Conservation (phyloP, 2,797 vertebrate species). For the Falco concolor region DNA sequence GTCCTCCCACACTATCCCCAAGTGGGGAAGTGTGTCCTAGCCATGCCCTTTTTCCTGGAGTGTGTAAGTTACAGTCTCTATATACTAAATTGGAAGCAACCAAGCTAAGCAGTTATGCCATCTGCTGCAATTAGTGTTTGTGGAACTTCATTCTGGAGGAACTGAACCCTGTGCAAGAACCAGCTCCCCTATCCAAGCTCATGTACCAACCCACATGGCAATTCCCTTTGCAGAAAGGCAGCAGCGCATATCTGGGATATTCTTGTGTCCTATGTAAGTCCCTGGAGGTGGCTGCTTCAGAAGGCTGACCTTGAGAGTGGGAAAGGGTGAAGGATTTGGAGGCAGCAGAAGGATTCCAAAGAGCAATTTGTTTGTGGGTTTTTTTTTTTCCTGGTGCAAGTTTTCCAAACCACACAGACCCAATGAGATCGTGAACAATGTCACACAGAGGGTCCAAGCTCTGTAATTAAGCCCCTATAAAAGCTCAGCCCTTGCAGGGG, state of each 20-base stretch:
- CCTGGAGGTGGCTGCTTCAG: not conserved
- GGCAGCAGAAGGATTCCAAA: not conserved
- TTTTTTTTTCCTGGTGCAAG: not conserved
- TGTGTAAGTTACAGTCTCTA: not conserved
- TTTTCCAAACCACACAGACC: not conserved
- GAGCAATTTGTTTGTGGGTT: not conserved
- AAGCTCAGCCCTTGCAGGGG: not conserved
- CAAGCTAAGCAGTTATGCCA: not conserved
- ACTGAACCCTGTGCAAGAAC: not conserved
- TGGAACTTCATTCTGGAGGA: not conserved
- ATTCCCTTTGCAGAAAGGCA: not conserved
- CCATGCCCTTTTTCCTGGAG: not conserved
- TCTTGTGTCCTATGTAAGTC: not conserved
- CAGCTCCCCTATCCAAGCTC: not conserved
- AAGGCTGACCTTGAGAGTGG: not conserved
- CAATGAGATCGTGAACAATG: not conserved
- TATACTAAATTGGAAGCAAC: not conserved
- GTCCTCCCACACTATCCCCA: not conserved
- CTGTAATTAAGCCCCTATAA: not conserved
- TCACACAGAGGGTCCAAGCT: not conserved
- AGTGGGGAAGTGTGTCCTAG: not conserved
- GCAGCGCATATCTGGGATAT: not conserved
- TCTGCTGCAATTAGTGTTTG: not conserved
- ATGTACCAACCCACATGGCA: rapidly evolving
- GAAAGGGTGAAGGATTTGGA: not conserved